phyloP scores from a whole-genome alignment of 1,140 invertebrate genomes.

The Spodoptera litura region DNA sequence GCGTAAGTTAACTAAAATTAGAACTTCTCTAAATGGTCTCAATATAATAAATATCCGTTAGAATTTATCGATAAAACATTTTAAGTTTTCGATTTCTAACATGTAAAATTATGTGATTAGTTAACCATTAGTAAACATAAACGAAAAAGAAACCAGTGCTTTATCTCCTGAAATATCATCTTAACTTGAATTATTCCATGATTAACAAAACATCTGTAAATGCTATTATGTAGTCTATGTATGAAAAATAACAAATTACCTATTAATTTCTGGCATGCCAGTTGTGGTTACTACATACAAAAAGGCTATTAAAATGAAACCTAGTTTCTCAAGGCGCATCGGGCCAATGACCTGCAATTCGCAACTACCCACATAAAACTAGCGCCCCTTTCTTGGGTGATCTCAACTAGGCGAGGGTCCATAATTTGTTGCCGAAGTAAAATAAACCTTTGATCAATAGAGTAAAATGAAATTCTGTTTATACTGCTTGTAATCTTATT shows the following conservation, averaged over 20 bases:
- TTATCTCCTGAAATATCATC: too few relatives aligned
- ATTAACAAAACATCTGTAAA: neutral
- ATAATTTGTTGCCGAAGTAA: neutral
- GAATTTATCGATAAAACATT: neutral
- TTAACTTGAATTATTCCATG: neutral
- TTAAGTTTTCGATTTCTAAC: too few relatives aligned
- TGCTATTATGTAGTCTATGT: too few relatives aligned
- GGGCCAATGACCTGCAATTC: conserved; percentile 58
- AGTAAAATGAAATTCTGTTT: conserved; percentile 2
- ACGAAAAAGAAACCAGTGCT: too few relatives aligned
- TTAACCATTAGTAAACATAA: too few relatives aligned
- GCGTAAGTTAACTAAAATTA: conserved; percentile 20
- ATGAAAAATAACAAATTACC: too few relatives aligned
- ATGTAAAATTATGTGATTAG: too few relatives aligned
- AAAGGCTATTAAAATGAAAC: conserved; percentile 16
- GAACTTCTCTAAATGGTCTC: neutral
- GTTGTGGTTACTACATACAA: neutral
- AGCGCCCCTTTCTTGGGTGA: conserved; percentile 38
- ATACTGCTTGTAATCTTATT: neutral
- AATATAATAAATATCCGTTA: neutral
- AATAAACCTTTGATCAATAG: neutral
- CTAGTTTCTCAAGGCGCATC: conserved; percentile 19
- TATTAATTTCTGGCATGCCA: too few relatives aligned
- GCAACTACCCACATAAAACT: conserved; percentile 50
- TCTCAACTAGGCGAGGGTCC: conserved; percentile 11